These are phyloP conservation scores for Labeo calbasu DNA, from an alignment of 2,797 vertebrate species.

Conservation along the genomic window DNA sequence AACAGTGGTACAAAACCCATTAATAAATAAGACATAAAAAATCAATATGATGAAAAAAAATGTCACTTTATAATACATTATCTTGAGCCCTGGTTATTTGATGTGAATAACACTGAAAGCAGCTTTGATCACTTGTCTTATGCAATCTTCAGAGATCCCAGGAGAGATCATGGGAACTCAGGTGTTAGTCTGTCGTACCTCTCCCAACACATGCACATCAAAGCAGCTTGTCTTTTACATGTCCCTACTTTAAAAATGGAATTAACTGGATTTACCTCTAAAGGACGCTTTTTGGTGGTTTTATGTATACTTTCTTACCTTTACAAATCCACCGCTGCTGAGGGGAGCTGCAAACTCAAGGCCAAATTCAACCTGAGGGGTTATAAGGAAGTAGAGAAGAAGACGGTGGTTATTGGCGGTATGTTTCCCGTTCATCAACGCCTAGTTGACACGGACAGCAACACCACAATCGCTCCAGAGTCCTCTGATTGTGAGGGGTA, in stretches of 20 bases:
- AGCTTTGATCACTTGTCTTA: constrained; percentile 47
- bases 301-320: constrained; percentile 66
- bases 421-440: constrained; percentile 85
- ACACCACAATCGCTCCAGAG: constrained; percentile 76
- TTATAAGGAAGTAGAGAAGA: constrained; percentile 81
- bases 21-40: neutral
- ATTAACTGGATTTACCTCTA: constrained; percentile 39
- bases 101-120: neutral
- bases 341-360: constrained; percentile 81
- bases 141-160: constrained; percentile 64
- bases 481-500: constrained; percentile 84
- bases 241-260: constrained; percentile 66
- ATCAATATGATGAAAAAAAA: no score
- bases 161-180: constrained; percentile 66
- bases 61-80: neutral
- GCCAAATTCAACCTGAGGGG: constrained; percentile 87
- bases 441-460: constrained; percentile 71
- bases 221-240: constrained; percentile 28
- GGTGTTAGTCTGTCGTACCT: constrained; percentile 60
- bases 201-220: constrained; percentile 53
- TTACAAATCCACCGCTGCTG: constrained; percentile 52
- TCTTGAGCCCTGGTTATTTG: neutral
- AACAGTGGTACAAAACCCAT: neutral
- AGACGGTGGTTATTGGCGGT: constrained; percentile 81
- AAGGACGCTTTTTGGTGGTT: constrained; percentile 66